phyloP scores from a whole-genome alignment of 2,113 vertebrate genomes.

The Odontesthes bonariensis region DNA sequence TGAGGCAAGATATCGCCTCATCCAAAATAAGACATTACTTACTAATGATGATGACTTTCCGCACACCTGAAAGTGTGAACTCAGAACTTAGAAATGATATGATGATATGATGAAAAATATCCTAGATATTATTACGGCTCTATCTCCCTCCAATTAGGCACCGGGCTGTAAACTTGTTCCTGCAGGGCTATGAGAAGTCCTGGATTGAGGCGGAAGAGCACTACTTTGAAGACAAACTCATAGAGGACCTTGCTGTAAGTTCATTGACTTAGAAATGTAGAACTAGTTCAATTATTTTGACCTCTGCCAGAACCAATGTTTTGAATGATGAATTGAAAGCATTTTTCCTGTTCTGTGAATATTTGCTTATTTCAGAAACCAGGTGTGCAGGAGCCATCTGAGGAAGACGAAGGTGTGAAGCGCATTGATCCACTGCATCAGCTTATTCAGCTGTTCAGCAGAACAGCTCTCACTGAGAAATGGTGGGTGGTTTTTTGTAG shows the following conservation, averaged over 20 bases:
- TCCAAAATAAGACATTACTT: no score
- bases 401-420: constrained; percentile 90
- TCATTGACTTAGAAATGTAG: fast-evolving
- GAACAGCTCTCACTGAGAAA: constrained; percentile 96
- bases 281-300: neutral
- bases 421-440: constrained; percentile 95
- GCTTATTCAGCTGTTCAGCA: constrained; percentile 95
- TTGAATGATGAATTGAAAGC: no score
- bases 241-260: constrained; percentile 94
- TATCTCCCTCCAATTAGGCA: constrained; percentile 81
- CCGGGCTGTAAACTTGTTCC: constrained; percentile 94
- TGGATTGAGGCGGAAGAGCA: constrained; percentile 98
- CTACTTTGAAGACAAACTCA: constrained; percentile 97
- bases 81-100: no score
- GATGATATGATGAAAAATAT: no score
- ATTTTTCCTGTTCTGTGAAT: constrained; percentile 6
- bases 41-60: no score
- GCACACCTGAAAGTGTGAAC: no score
- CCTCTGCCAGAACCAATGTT: no score
- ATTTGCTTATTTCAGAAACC: constrained; percentile 85
- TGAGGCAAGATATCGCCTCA: no score
- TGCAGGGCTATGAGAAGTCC: constrained; percentile 96
- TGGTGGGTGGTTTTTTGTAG: constrained; percentile 83
- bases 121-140: neutral
- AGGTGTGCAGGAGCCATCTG: constrained; percentile 84